Conservation (phyloP, 2,797 vertebrate species). For the Phrynocephalus guinanensis region DNA sequence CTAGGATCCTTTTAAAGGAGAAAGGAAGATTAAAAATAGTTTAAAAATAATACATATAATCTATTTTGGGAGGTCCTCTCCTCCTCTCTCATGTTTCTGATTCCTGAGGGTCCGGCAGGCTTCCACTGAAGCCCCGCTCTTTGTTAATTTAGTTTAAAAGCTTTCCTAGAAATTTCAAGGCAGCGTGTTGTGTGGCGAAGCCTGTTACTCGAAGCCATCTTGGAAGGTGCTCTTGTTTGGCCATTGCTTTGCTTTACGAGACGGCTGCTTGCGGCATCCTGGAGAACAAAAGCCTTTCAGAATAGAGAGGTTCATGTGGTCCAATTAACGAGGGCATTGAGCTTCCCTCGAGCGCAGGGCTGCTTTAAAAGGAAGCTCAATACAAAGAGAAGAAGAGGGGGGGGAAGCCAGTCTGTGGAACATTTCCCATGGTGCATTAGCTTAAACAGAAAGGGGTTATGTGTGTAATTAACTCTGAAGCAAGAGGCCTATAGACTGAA, state of each 20-base stretch:
- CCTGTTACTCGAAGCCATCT: neutral
- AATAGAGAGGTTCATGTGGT: neutral
- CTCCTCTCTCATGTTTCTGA: too few species aligned
- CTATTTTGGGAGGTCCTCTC: neutral
- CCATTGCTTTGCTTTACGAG: neutral
- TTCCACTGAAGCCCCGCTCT: neutral
- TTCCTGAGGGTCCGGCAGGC: neutral
- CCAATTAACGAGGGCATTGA: accelerated
- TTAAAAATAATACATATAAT: neutral
- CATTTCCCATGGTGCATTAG: constrained; percentile 34
- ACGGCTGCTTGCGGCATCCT: neutral
- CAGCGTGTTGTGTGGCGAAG: neutral
- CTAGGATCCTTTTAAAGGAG: too few species aligned
- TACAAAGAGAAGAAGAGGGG: neutral
- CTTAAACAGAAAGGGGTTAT: constrained; percentile 60
- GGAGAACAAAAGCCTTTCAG: neutral
- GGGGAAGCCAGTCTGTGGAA: neutral
- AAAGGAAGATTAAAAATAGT: too few species aligned
- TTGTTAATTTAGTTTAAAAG: neutral
- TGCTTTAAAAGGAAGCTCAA: neutral
- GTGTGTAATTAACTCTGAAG: constrained; percentile 63
- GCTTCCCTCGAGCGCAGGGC: accelerated
- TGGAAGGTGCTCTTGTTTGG: neutral
- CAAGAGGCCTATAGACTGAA: neutral
- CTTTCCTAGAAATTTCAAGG: neutral